Base-by-base conservation (phyloP, 2,113 vertebrate genomes). In the Takifugu flavidus region DNA sequence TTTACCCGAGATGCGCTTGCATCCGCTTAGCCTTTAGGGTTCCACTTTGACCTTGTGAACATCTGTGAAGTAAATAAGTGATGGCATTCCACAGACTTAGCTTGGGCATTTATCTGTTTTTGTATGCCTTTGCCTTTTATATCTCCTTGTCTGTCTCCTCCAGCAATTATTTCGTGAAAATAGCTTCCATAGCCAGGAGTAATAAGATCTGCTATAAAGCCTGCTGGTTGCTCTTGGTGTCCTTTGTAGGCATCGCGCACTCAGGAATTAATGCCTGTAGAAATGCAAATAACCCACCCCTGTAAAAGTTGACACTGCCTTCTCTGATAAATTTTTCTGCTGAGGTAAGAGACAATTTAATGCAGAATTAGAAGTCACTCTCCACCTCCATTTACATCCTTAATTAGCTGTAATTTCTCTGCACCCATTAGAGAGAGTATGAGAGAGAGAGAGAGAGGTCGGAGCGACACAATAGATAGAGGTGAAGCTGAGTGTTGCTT, bases 351-450 rank as follows among this genome's bases (percentile, higher is more conserved):
- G 89, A 92, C 89, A 91, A 91, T 94, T 94, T 92, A 94, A 88
- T 92, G 90, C 90, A 92, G 91, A 93, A 90, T 88, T 92, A 92
- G 90, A 92, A 90, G 90, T 83, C 85, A 89, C 85, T 88, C 80
- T 89, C 89, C 70, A 85, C 91, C 91, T 92, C 91, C 91, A 93
- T 94, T 94, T 94, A 92, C 91, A 93, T 92, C 89, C 88, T 89
- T 94, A 93, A 94, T 94, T 93, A 94, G 90, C 86, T 93, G 91
- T 91, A 93, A 93, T 93, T 93, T 91, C 92, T 91, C 87, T 88
- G 88, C 90, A 84, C 83, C 90, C 90, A 92, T 93, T 92, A 92
- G 85, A 85, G 84, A 78, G 86, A 43, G 50, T 54, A 49, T 50
- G 59, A 57, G 49, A 60, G 56, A 56, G 71, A 34, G 71, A 34